phyloP scores from a whole-genome alignment of 1,140 invertebrate species.

The Drosophila simulans region DNA sequence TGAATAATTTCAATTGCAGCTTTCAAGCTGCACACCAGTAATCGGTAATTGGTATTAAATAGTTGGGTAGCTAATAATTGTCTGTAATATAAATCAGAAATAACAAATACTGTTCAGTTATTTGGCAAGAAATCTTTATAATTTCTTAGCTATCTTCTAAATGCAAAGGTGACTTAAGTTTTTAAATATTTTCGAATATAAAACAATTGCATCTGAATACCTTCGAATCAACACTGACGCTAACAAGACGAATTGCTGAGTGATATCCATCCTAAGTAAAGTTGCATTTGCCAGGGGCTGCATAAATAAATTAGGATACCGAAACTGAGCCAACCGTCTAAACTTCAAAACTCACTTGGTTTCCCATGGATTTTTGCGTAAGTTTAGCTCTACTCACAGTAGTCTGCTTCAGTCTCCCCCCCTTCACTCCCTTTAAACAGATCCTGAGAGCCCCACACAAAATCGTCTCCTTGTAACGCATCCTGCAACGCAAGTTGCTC shows the following conservation, averaged over 20 bases:
- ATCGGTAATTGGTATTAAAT: background rate
- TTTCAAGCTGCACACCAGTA: background rate
- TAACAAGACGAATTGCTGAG: background rate
- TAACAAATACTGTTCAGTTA: no score
- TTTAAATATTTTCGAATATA: no score
- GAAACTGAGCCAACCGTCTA: slow-evolving; percentile 33
- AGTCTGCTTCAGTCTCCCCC: background rate
- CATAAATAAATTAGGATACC: slow-evolving; percentile 60
- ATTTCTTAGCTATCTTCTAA: no score
- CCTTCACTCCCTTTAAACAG: background rate
- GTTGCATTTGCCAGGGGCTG: slow-evolving; percentile 49
- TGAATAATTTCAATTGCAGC: slow-evolving; percentile 10
- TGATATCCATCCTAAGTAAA: slow-evolving; percentile 16
- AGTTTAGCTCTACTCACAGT: slow-evolving; percentile 14
- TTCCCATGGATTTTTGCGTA: slow-evolving; percentile 52
- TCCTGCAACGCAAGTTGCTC: slow-evolving; percentile 66
- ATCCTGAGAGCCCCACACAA: slow-evolving; percentile 15
- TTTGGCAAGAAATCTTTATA: no score
- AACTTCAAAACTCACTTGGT: slow-evolving; percentile 22
- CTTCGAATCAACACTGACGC: background rate
- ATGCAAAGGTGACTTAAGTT: no score
- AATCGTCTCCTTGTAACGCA: slow-evolving; percentile 47
- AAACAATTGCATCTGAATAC: background rate
- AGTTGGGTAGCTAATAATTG: no score
- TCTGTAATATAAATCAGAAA: no score